Conservation (phyloP, 1,140 invertebrate genomes). For the Nebria ingens region DNA sequence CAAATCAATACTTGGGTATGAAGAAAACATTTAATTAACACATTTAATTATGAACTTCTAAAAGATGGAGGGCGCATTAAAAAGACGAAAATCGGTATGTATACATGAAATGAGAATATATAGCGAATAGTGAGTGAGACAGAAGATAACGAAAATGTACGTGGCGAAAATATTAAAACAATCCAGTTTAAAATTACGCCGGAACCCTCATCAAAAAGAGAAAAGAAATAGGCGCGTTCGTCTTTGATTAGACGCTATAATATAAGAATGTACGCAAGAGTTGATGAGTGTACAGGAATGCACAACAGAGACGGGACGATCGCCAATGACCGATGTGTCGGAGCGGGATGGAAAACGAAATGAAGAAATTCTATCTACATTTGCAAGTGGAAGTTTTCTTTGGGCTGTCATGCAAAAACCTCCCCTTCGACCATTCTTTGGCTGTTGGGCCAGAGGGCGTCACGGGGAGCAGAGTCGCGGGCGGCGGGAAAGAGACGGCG, state of each 20-base stretch:
- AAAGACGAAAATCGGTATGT: not conserved
- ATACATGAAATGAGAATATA: not conserved
- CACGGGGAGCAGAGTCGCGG: too few relatives aligned
- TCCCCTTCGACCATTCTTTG: slow-evolving; percentile 13
- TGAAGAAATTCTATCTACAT: slow-evolving; percentile 27
- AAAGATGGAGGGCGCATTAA: slow-evolving; percentile 3
- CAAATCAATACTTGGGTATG: not conserved
- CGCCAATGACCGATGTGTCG: slow-evolving; percentile 12
- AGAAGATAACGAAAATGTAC: not conserved
- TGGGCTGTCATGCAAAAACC: slow-evolving; percentile 26
- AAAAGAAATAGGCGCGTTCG: slow-evolving; percentile 16
- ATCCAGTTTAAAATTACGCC: slow-evolving; percentile 2
- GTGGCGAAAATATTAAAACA: slow-evolving; percentile 8
- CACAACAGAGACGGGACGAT: slow-evolving; percentile 5
- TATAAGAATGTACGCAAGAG: slow-evolving; percentile 23
- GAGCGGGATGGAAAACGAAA: slow-evolving; percentile 18
- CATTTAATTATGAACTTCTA: slow-evolving; percentile 1
- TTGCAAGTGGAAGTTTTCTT: slow-evolving; percentile 24
- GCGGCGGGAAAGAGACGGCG: slow-evolving; percentile 5
- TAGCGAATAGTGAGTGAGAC: not conserved
- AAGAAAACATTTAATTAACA: slow-evolving; percentile 5
- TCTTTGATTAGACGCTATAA: slow-evolving; percentile 24
- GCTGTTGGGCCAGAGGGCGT: too few relatives aligned
- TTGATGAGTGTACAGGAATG: slow-evolving; percentile 22
- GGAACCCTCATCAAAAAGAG: slow-evolving; percentile 19